Evolutionary conservation across 1,140 invertebrate genomes (phyloP), one percentile per base, ranked within the genome.

Genomic region (Plodia interpunctella): DNA sequence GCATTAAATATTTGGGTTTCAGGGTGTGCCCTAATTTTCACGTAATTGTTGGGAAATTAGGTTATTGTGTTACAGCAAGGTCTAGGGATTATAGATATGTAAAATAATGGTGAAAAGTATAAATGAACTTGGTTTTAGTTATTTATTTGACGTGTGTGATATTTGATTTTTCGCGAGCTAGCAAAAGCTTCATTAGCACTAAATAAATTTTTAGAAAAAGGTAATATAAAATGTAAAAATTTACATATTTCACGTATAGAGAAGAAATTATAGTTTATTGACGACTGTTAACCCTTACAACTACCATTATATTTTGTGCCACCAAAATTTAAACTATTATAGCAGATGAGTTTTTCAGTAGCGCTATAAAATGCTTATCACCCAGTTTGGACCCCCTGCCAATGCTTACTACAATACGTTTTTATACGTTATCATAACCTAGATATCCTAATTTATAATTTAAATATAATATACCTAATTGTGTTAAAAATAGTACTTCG

Each of bases 351-450:
- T n/a, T 17, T 32, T 32, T 20, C 55, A n/a, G 2, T 4, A 55
- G 54, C 9, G 38, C 55, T 57, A 44, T 57, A 49, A 57, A 57
- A 57, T 38, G 55, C 35, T 57, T 49, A 57, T 38, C 49, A 49
- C 30, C 55, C 20, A 57, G n/a, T 57, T 38, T 49, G 9, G 21
- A 20, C 3, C 15, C 15, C n/a, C n/a, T n/a, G n/a, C n/a, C 55
- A 0, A 49, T 57, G 38, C 38, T 17, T 15, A 6, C 38, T 44
- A 9, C 13, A 35, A 35, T 35, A 11, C 2, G 21, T 2, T 25
- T 25, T 25, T 25, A 2, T 25, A 25, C 2, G 21, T 25, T n/a
- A 25, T 25, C 2, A 25, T 25, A 3, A 25, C 6, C 21, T 25
- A 25, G 2, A 6, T 25, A 25, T 25, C 2, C 21, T 25, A n/a